Evolutionary conservation across 2,113 vertebrate genomes (phyloP), one percentile per base, ranked within the genome.

Genomic region (Dicentrarchus labrax): DNA sequence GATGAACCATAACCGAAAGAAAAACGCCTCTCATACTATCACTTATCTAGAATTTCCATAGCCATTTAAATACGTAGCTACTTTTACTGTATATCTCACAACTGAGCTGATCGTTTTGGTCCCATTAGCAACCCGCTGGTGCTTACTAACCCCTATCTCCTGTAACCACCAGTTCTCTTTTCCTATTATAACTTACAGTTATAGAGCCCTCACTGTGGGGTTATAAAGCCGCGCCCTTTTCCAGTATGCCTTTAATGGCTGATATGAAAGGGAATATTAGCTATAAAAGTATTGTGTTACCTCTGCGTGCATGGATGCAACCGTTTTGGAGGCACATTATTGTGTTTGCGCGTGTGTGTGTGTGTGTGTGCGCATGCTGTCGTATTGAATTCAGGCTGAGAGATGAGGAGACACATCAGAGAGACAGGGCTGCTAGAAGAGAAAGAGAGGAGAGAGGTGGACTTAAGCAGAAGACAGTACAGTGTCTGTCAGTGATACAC

Each of bases 281-380:
- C 78, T 11, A 45, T 84, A 59, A 73, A 80, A 72, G 78, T 87
- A 72, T 91, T 72, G 79, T 72, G 76, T 91, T 91, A 84, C 88
- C 67, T 47, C 85, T 72, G 76, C 53, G 22, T 59, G 47, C 53
- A 73, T 60, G 65, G 36, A 82, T 13, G 24, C 53, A 64, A 71
- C 59, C 30, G 5, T 30, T 83, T 72, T 61, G 24, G 75, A 80
- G 66, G 82, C 51, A 48, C 47, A 53, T 70, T 57, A 76, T 12
- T 80, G 47, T 48, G 41, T 62, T 76, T 76, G 76, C n/a, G 54
- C 48, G 50, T 30, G 59, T 21, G 48, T 82, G 69, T 74, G 39
- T 67, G 75, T 60, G 30, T 80, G 61, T 85, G 39, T 56, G 22
- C 53, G 75, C 19, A n/a, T 45, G 76, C 12, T 68, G 74, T 82